A percentile compares a stretch with the other conserved stretches of the same genome.
Conservation (phyloP, 2,113 vertebrate genomes). For the Ceyx cyanopectus region DNA sequence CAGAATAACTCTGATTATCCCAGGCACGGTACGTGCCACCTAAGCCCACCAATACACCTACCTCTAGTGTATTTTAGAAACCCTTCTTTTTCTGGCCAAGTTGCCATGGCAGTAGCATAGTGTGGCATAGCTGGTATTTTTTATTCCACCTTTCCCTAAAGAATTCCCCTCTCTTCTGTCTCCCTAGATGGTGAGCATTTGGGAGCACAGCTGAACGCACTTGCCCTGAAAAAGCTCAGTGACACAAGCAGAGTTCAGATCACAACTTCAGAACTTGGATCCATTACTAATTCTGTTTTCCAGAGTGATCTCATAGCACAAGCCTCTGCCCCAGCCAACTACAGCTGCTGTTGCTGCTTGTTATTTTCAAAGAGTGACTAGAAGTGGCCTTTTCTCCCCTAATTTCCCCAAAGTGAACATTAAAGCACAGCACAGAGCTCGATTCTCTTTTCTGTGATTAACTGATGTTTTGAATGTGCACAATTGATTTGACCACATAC, state of each 20-base stretch:
- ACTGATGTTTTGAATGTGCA: not conserved
- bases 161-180: not conserved
- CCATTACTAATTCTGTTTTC: conserved; percentile 13
- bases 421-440: not conserved
- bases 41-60: not conserved
- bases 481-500: not conserved
- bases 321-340: not conserved
- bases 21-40: not conserved
- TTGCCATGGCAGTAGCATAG: fast-evolving
- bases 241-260: not conserved
- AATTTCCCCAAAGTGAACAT: not conserved
- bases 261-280: not conserved
- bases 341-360: not conserved
- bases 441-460: not conserved
- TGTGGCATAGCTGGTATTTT: not conserved
- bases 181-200: not conserved
- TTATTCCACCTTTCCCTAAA: not conserved
- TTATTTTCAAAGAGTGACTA: not conserved
- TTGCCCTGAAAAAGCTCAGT: not conserved
- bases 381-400: not conserved
- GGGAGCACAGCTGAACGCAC: not conserved
- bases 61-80: not conserved
- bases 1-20: not conserved
- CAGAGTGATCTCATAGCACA: not conserved
- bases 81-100: not conserved